Percentiles rank a stretch among this genome's conserved stretches.
Evolutionary conservation across 2,113 vertebrate species (phyloP).

Genomic region (Xiphophorus couchianus): DNA sequence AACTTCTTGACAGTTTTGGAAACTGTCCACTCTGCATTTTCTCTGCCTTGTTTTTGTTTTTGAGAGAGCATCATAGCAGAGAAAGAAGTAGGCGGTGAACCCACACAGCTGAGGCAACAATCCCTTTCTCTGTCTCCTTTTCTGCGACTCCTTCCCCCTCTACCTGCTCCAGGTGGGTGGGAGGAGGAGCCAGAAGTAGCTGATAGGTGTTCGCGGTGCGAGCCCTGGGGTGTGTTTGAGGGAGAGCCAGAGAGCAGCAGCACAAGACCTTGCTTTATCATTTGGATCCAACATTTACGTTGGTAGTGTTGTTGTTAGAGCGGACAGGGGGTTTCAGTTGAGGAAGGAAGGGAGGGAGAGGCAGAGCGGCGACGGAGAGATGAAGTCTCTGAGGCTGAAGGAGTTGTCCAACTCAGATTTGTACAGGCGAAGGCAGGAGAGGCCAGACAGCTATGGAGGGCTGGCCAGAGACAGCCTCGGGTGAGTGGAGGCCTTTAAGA

Average conservation of each 20-base stretch:
- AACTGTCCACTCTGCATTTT: not conserved
- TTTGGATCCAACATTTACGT: constrained; percentile 2
- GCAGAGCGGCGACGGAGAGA: constrained; percentile 78
- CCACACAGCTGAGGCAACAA: not conserved
- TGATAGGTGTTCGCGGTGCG: constrained; percentile 83
- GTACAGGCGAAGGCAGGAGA: constrained; percentile 91
- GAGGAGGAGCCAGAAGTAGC: constrained; percentile 49
- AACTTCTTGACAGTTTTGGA: not conserved
- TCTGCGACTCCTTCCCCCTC: constrained; percentile 3
- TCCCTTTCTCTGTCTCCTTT: not conserved
- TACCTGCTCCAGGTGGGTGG: constrained; percentile 63
- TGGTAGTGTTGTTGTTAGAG: not conserved
- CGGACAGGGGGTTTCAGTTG: constrained; percentile 12
- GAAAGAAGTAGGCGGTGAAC: constrained; percentile 32
- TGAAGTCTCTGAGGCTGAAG: constrained; percentile 90
- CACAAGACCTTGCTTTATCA: constrained; percentile 22
- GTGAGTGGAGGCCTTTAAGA: constrained; percentile 76
- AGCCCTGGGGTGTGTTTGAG: constrained; percentile 78
- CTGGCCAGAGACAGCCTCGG: constrained; percentile 80
- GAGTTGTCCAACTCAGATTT: constrained; percentile 92
- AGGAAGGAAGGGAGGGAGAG: constrained; percentile 39
- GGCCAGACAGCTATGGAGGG: constrained; percentile 86
- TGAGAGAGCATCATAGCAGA: constrained; percentile 17
- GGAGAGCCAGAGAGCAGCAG: constrained; percentile 48
- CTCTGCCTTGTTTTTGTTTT: constrained; percentile 17